Conservation (phyloP, 2,888 invertebrate genomes). For the Catocala sponsa region DNA sequence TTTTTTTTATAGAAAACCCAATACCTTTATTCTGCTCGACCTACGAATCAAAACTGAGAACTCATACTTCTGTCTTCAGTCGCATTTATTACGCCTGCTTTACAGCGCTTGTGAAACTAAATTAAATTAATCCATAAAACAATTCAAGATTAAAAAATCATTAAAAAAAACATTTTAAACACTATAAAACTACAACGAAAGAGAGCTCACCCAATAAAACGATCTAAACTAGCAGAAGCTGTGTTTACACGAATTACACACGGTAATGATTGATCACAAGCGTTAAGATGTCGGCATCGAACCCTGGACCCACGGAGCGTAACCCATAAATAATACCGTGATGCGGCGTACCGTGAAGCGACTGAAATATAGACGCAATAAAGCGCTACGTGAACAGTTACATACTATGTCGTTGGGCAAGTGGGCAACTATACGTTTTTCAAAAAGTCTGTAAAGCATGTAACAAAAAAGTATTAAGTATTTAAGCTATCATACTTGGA, state of each 20-base stretch:
- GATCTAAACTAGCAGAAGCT: conserved; percentile 13
- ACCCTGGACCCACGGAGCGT: conserved; percentile 57
- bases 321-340: conserved; percentile 66
- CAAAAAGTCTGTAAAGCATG: conserved; percentile 7
- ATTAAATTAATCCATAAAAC: too few species aligned
- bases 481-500: too few species aligned
- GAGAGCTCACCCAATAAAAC: conserved; percentile 15
- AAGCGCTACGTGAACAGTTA: conserved; percentile 58
- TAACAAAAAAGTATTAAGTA: too few species aligned
- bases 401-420: conserved; percentile 45
- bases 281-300: conserved; percentile 60
- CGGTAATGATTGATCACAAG: conserved; percentile 60
- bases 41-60: too few species aligned
- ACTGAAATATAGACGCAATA: conserved; percentile 77
- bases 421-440: conserved; percentile 1
- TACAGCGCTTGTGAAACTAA: too few species aligned
- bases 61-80: too few species aligned
- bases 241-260: conserved; percentile 52
- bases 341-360: conserved; percentile 63
- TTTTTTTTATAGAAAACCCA: too few species aligned
- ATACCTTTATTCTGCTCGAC: too few species aligned
- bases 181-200: background rate
- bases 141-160: too few species aligned
- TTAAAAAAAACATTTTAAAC: too few species aligned
- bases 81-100: too few species aligned